Base-by-base conservation (phyloP, 2,797 vertebrate genomes). In the Chiloscyllium punctatum region DNA sequence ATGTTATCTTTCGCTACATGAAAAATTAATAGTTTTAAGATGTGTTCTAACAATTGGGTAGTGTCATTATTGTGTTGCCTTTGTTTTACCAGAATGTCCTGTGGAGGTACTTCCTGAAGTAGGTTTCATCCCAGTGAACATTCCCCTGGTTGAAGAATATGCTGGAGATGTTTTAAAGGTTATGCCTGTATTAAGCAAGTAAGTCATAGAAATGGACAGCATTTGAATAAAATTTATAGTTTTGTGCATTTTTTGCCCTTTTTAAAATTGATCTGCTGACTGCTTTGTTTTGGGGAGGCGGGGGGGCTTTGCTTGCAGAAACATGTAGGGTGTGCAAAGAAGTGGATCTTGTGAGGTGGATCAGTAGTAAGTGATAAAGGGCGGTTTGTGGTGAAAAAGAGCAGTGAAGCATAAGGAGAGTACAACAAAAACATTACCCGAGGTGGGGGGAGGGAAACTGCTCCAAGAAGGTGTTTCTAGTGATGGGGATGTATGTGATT, bases 121-220 rank as follows among this genome's bases (percentile, higher is more conserved):
- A 95, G 96, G 97, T 66, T 94, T 97, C 72, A 97, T 97, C 71
- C 95, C 96, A 48, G 48, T 97, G 88, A 96, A 96, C 77, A 97
- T 95, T 94, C n/a, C 95, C 53, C 42, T 98, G 91, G 95, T 97
- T 96, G 95, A 97, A 96, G 95, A 96, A 0, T 98, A 97, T 96
- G 96, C 95, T 96, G 97, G 97, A 92, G 96, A 97, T 95, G 95
- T 97, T 96, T 96, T 98, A 96, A 96, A 97, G 96, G 96, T 97
- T 13, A 95, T 98, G 7, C 97, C 97, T 96, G 96, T 97, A 84
- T 96, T 98, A 96, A 96, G 96, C 88, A 97, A 97, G 97, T 98
- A 97, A 9, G 0, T 33, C 53, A 51, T 72, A 72, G 72, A 74
- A 21, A 69, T 72, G 71, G 72, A 72, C 9, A 72, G 42, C 1